A percentile compares a stretch with the other conserved stretches of the same genome.
phyloP scores from a whole-genome alignment of 2,888 invertebrate genomes.

The Azorinus chamasolen region DNA sequence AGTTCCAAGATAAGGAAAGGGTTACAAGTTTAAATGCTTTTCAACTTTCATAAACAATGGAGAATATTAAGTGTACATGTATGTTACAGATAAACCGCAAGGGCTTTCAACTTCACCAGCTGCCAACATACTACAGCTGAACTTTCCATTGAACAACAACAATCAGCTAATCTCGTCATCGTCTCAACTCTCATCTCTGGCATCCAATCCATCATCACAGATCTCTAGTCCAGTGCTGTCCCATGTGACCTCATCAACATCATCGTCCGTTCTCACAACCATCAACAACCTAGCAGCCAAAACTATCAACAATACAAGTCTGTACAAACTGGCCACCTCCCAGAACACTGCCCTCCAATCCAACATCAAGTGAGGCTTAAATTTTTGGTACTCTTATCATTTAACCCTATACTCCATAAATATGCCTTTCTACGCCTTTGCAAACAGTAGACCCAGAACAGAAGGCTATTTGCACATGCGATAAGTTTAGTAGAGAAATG shows the following conservation, averaged over 20 bases:
- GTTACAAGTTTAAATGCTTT: too few relatives aligned
- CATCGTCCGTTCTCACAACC: conserved; percentile 53
- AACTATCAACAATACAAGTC: conserved; percentile 53
- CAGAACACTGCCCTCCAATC: conserved; percentile 71
- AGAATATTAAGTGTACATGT: too few relatives aligned
- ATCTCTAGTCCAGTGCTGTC: conserved; percentile 43
- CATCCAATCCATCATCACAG: conserved; percentile 35
- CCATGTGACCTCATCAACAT: conserved; percentile 15
- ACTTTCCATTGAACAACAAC: conserved; percentile 79
- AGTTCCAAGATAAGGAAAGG: too few relatives aligned
- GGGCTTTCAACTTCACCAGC: conserved; percentile 84
- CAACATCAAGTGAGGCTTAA: conserved; percentile 71
- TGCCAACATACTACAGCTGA: conserved; percentile 83
- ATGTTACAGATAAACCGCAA: conserved; percentile 75
- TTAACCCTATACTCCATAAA: too few relatives aligned
- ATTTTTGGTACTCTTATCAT: not conserved
- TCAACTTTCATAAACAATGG: too few relatives aligned
- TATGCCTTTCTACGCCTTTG: too few relatives aligned
- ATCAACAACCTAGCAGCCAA: conserved; percentile 59
- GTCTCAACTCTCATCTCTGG: conserved; percentile 45
- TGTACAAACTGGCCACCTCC: conserved; percentile 66
- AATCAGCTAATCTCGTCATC: conserved; percentile 46
- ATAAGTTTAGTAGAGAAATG: too few relatives aligned
- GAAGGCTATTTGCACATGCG: too few relatives aligned
- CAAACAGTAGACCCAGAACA: too few relatives aligned